Evolutionary conservation across 2,888 invertebrate species (phyloP).

Genomic region (Chromoteleia sp.): DNA sequence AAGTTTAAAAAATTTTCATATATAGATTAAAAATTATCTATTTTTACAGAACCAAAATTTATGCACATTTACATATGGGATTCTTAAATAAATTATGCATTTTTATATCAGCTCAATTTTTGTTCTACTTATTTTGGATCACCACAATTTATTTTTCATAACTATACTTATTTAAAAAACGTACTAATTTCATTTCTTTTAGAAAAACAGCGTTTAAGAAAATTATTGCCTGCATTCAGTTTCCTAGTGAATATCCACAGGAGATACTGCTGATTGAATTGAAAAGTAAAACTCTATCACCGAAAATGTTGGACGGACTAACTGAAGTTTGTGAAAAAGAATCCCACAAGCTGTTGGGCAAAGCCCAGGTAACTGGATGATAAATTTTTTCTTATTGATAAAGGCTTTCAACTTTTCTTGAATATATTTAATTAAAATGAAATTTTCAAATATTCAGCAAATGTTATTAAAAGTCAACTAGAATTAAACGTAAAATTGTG

Average conservation of each 20-base stretch:
- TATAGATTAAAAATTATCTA: no score
- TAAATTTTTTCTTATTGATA: not conserved
- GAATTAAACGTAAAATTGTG: not conserved
- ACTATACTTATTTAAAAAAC: not conserved
- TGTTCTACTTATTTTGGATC: not conserved
- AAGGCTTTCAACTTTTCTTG: no score
- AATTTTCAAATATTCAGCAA: no score
- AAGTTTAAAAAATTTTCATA: no score
- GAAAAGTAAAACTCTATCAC: conserved; percentile 89
- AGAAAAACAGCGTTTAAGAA: conserved; percentile 88
- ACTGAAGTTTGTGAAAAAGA: conserved; percentile 88
- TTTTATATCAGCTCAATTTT: no score
- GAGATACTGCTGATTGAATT: conserved; percentile 88
- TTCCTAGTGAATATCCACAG: conserved; percentile 88
- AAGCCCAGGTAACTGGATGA: conserved; percentile 87
- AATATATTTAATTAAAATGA: no score
- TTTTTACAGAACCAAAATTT: no score
- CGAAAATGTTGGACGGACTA: conserved; percentile 87
- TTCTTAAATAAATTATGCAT: no score
- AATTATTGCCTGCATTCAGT: conserved; percentile 88
- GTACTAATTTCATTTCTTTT: conserved; percentile 51
- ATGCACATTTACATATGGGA: no score
- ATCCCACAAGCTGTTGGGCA: conserved; percentile 86
- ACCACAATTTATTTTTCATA: not conserved
- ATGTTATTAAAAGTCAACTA: not conserved